Conservation (phyloP, 1,140 invertebrate species). For the Zaprionus nigranus region DNA sequence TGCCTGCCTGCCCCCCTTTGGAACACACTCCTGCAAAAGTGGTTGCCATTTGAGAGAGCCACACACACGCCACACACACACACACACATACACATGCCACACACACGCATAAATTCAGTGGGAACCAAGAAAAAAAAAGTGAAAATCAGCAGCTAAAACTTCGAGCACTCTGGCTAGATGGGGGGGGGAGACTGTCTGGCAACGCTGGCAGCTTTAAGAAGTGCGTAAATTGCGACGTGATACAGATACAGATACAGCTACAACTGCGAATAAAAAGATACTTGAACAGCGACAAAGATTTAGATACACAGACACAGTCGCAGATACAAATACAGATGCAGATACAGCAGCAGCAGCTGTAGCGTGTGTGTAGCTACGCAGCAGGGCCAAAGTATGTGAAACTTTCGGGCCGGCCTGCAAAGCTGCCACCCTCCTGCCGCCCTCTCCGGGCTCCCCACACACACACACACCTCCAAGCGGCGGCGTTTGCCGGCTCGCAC, state of each 20-base stretch:
- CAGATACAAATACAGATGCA: slow-evolving; percentile 32
- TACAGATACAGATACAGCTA: slow-evolving; percentile 29
- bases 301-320: slow-evolving; percentile 11
- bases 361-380: slow-evolving; percentile 26
- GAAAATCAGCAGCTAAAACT: slow-evolving; percentile 11
- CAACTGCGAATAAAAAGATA: slow-evolving; percentile 27
- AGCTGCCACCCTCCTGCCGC: not conserved
- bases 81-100: not conserved
- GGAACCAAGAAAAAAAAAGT: slow-evolving; percentile 31
- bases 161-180: not conserved
- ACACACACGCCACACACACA: slow-evolving; percentile 6
- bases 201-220: slow-evolving; percentile 14
- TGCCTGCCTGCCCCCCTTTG: not conserved
- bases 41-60: slow-evolving; percentile 24
- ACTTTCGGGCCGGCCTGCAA: slow-evolving; percentile 19
- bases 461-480: slow-evolving; percentile 27
- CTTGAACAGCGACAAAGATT: slow-evolving; percentile 28
- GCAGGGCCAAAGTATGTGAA: slow-evolving; percentile 47
- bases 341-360: slow-evolving; percentile 6
- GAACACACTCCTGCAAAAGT: not conserved
- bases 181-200: not conserved
- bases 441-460: not conserved
- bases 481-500: slow-evolving; percentile 38
- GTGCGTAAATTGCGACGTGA: slow-evolving; percentile 31
- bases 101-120: not conserved